Conservation (phyloP, 2,113 vertebrate species). For the Serilophus lunatus region DNA sequence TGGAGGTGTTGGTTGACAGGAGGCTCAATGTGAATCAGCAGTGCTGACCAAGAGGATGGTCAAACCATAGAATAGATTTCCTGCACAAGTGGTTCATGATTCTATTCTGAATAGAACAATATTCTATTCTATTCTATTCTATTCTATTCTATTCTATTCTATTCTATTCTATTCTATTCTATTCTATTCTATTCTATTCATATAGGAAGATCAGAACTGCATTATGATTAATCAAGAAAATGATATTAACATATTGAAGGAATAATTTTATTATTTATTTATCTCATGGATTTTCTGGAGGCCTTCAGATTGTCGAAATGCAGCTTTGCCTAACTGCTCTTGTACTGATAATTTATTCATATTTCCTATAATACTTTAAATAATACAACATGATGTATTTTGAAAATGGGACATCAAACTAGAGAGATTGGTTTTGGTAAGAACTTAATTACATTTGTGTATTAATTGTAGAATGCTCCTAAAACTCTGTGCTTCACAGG, state of each 20-base stretch:
- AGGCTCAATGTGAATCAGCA: not conserved
- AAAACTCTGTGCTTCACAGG: not conserved
- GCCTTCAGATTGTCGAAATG: not conserved
- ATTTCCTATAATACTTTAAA: not conserved
- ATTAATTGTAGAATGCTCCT: not conserved
- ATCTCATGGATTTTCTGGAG: not conserved
- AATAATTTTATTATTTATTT: not conserved
- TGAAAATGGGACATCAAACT: not conserved
- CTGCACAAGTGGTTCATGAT: not conserved
- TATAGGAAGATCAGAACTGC: not conserved
- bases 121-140: not conserved
- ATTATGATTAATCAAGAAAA: not conserved
- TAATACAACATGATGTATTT: not conserved
- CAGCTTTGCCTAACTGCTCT: not conserved
- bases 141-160: not conserved
- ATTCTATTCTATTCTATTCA: not conserved
- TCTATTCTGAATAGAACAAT: not conserved
- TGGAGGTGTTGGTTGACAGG: rapidly evolving
- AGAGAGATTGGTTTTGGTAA: not conserved
- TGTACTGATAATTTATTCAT: not conserved
- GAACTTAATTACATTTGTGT: not conserved
- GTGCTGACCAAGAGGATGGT: not conserved
- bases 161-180: not conserved
- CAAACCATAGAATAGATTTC: not conserved
- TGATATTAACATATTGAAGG: not conserved